Evolutionary conservation across 37 sponge, comb jelly and placozoan genomes (phyloP).

Genomic region (Diacarnus erythraeanus): DNA sequence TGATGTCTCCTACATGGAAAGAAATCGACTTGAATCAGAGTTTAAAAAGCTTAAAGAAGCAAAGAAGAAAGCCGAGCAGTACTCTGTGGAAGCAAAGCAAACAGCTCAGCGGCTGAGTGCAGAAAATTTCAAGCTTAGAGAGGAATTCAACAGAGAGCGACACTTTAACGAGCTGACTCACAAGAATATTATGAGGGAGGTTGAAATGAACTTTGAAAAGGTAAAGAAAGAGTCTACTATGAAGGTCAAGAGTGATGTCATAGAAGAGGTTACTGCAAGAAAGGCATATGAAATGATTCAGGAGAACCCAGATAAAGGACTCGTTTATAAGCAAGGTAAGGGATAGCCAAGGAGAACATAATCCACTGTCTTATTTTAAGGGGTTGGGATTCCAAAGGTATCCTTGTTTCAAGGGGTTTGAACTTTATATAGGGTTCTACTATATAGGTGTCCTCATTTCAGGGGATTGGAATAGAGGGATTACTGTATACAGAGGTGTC

Average conservation of each 20-base stretch:
- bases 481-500: too few relatives aligned
- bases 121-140: conserved; percentile 51
- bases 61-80: conserved; percentile 58
- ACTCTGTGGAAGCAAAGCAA: conserved; percentile 55
- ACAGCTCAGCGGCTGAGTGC: conserved; percentile 54
- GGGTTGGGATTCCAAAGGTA: too few relatives aligned
- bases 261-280: background rate
- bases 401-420: too few relatives aligned
- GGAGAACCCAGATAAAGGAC: background rate
- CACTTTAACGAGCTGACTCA: conserved; percentile 30
- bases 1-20: conserved; percentile 24
- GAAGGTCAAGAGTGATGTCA: background rate
- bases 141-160: conserved; percentile 29
- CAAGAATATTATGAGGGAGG: conserved; percentile 17
- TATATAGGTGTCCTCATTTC: too few relatives aligned
- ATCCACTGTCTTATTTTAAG: too few relatives aligned
- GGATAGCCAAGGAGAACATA: too few relatives aligned
- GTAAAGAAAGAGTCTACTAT: background rate
- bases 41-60: conserved; percentile 35
- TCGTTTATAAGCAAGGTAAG: background rate
- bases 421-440: too few relatives aligned
- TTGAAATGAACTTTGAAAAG: conserved; percentile 13
- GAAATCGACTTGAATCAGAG: conserved; percentile 24
- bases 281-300: conserved; percentile 10
- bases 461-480: too few relatives aligned